Evolutionary conservation across 2,888 invertebrate genomes (phyloP).

Genomic region (Sphaerophoria rueppellii): DNA sequence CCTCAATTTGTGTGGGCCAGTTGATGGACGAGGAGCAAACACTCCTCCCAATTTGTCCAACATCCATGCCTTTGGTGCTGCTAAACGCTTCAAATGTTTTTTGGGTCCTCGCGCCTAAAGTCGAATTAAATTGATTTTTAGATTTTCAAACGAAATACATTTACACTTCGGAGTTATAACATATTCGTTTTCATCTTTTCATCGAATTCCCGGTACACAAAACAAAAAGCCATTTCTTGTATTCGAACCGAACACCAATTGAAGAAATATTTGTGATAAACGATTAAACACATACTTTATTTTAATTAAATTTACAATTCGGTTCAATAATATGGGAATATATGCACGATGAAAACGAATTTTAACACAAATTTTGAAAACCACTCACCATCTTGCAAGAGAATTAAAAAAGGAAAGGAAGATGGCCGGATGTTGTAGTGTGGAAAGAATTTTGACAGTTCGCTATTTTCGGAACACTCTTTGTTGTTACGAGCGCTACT

Average conservation of each 20-base stretch:
- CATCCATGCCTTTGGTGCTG: slow-evolving; percentile 99
- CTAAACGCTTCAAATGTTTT: slow-evolving; percentile 99
- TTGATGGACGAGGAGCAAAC: slow-evolving; percentile 98
- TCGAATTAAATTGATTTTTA: slow-evolving; percentile 75
- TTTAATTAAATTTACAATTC: slow-evolving; percentile 37
- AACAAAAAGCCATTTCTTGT: neutral
- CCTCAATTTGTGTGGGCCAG: slow-evolving; percentile 98
- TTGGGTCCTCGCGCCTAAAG: slow-evolving; percentile 97
- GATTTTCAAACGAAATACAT: neutral
- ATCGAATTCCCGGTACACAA: slow-evolving; percentile 34
- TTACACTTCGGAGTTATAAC: slow-evolving; percentile 1
- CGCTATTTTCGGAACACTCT: slow-evolving; percentile 3
- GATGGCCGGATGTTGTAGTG: slow-evolving; percentile 76
- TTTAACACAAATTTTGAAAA: slow-evolving; percentile 74
- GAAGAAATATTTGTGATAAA: slow-evolving; percentile 15
- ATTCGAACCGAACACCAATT: neutral
- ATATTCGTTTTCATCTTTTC: slow-evolving; percentile 44
- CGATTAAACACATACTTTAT: slow-evolving; percentile 1
- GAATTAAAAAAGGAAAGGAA: slow-evolving; percentile 80
- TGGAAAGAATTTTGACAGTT: slow-evolving; percentile 59
- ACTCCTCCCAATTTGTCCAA: slow-evolving; percentile 99
- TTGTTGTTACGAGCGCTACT: slow-evolving; percentile 32
- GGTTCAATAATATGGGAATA: slow-evolving; percentile 53
- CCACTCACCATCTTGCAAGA: slow-evolving; percentile 82
- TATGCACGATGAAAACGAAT: slow-evolving; percentile 77